Percentiles rank a stretch among this genome's conserved stretches.
phyloP scores from a whole-genome alignment of 2,113 vertebrate genomes.

The Chaetorhynchus papuensis region DNA sequence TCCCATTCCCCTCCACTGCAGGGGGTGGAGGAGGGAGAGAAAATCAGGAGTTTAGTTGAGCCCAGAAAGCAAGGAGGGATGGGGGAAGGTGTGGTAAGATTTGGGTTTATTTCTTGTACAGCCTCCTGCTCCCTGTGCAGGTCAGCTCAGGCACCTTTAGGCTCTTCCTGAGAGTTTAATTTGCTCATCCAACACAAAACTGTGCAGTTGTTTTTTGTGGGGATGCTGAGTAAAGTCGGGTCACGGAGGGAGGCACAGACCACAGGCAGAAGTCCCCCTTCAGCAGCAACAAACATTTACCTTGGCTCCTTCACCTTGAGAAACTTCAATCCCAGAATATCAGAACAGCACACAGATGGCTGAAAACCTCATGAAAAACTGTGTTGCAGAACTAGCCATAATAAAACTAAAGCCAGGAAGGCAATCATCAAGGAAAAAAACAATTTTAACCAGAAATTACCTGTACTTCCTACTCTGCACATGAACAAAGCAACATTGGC shows the following conservation, averaged over 20 bases:
- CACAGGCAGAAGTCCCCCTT: background rate
- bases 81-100: background rate
- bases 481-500: background rate
- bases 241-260: background rate
- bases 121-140: background rate
- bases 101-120: background rate
- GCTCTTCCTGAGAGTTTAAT: background rate
- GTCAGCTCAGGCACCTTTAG: background rate
- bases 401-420: background rate
- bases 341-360: background rate
- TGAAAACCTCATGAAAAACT: background rate
- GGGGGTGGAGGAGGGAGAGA: background rate
- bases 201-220: background rate
- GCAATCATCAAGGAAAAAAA: background rate
- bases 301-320: background rate
- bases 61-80: background rate
- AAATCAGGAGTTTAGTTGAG: background rate
- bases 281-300: background rate
- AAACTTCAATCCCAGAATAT: background rate
- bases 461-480: background rate
- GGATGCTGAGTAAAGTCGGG: background rate
- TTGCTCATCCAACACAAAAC: background rate
- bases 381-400: background rate
- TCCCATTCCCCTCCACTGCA: background rate
- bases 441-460: background rate